These are phyloP conservation scores for Mus minutoides DNA, from an alignment of 2,797 vertebrate species.

Conservation along the genomic window DNA sequence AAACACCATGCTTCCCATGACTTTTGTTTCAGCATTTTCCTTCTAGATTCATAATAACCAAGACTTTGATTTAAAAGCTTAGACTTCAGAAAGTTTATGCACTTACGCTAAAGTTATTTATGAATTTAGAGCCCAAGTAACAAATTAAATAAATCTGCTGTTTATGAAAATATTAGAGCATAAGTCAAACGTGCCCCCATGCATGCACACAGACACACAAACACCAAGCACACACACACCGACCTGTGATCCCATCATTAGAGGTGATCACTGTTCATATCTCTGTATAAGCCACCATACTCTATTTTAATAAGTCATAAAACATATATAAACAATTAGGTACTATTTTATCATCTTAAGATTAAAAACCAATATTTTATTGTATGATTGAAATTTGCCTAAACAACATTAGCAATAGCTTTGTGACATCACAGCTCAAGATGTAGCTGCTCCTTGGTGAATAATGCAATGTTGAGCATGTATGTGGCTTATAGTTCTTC, in stretches of 20 bases:
- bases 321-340: conserved; percentile 26
- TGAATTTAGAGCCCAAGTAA: not conserved
- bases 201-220: not conserved
- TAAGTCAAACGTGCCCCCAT: not conserved
- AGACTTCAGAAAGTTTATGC: not conserved
- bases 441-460: conserved; percentile 29
- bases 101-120: not conserved
- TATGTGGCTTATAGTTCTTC: conserved; percentile 21
- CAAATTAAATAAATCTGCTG: not conserved
- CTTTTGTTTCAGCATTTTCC: not conserved
- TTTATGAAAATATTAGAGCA: not conserved
- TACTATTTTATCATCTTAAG: conserved; percentile 28
- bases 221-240: not conserved
- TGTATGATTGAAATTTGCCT: conserved; percentile 26
- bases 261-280: not conserved
- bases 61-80: not conserved
- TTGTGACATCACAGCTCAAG: not conserved
- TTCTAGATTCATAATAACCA: not conserved
- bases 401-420: conserved; percentile 12
- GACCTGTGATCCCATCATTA: not conserved
- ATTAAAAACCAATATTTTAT: conserved; percentile 36
- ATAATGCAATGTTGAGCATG: not conserved
- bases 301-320: conserved; percentile 17
- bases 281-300: conserved; percentile 34
- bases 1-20: not conserved